Evolutionary conservation across 2,888 invertebrate species (phyloP).

Genomic region (Ectobius pallidus): DNA sequence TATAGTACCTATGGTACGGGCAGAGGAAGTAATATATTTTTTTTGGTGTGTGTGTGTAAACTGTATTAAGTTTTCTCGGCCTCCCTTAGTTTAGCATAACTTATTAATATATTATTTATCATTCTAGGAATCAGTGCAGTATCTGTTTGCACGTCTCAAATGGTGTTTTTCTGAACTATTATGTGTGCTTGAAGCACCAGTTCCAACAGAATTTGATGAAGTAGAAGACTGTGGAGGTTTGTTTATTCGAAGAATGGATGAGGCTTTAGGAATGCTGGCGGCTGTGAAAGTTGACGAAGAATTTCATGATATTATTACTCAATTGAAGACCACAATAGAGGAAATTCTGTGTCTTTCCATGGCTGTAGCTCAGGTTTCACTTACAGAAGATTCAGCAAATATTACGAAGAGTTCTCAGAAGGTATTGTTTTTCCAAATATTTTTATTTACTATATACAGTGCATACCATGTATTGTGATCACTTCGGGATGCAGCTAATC

Average conservation of each 20-base stretch:
- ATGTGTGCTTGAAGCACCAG: slow-evolving; percentile 48
- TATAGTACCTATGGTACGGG: too few species aligned
- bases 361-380: slow-evolving; percentile 55
- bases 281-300: neutral
- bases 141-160: slow-evolving; percentile 52
- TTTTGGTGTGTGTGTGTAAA: too few species aligned
- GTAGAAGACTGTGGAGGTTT: neutral
- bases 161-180: slow-evolving; percentile 52
- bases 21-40: too few species aligned
- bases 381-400: slow-evolving; percentile 53
- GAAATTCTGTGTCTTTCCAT: slow-evolving; percentile 55
- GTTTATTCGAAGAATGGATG: slow-evolving; percentile 50
- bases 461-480: too few species aligned
- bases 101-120: too few species aligned
- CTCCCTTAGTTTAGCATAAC: too few species aligned
- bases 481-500: too few species aligned
- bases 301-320: neutral
- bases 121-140: slow-evolving; percentile 52
- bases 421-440: too few species aligned
- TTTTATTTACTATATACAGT: too few species aligned
- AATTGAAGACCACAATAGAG: slow-evolving; percentile 7
- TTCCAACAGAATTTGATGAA: slow-evolving; percentile 48
- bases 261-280: slow-evolving; percentile 50
- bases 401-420: slow-evolving; percentile 55
- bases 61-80: too few species aligned